Evolutionary conservation across 2,797 vertebrate species (phyloP).

Genomic region (Pelobates cultripes): DNA sequence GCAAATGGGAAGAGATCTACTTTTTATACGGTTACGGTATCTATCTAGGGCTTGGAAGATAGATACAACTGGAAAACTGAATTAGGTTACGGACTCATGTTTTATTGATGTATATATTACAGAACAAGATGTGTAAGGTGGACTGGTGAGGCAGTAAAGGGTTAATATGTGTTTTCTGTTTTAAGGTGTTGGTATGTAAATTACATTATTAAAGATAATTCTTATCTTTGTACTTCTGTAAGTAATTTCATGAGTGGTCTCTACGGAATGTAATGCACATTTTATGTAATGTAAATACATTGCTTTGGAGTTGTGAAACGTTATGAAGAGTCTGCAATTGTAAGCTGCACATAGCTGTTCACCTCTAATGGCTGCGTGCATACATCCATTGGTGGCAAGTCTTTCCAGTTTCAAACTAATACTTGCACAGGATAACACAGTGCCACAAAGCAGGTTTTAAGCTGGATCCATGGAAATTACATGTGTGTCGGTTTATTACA

Average conservation of each 20-base stretch:
- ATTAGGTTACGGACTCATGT: conserved; percentile 65
- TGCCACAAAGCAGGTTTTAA: too few species aligned
- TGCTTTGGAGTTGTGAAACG: too few species aligned
- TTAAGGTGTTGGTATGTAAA: neutral
- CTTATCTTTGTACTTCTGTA: neutral
- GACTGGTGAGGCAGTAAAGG: neutral
- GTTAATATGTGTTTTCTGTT: neutral
- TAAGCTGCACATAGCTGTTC: too few species aligned
- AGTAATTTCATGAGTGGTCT: neutral
- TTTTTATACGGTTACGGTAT: conserved; percentile 94
- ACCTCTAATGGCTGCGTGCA: too few species aligned
- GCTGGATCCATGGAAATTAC: too few species aligned
- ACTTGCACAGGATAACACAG: too few species aligned
- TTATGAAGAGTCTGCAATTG: too few species aligned
- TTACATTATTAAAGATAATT: neutral
- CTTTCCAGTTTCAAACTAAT: too few species aligned
- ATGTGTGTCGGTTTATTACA: too few species aligned
- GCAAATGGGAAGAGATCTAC: conserved; percentile 94
- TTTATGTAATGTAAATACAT: neutral
- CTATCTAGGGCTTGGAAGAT: conserved; percentile 93
- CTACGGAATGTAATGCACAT: neutral
- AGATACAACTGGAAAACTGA: conserved; percentile 76
- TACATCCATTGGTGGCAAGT: too few species aligned
- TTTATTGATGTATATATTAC: conserved; percentile 60
- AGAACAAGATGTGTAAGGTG: conserved; percentile 43